Evolutionary conservation across 2,888 invertebrate species (phyloP).

Genomic region (Trilocha varians): DNA sequence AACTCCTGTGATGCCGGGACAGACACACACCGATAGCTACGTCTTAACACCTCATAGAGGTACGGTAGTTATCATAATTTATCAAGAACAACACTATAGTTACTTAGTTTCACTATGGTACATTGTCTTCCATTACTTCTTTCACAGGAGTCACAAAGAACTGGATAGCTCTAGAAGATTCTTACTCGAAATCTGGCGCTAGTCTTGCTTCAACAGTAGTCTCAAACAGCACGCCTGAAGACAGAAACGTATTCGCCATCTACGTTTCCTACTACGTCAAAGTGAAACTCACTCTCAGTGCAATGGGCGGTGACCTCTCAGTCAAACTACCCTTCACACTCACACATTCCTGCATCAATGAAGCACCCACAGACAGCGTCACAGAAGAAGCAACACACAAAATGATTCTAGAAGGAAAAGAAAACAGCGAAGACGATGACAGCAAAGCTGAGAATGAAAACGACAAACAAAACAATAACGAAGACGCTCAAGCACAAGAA

Average conservation of each 20-base stretch:
- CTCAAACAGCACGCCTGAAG: slow-evolving; percentile 75
- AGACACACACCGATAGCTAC: slow-evolving; percentile 76
- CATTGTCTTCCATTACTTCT: slow-evolving; percentile 1
- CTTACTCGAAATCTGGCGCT: slow-evolving; percentile 80
- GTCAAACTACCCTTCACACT: slow-evolving; percentile 86
- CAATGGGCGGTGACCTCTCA: slow-evolving; percentile 86
- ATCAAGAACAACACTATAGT: too few species aligned
- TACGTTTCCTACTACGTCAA: slow-evolving; percentile 94
- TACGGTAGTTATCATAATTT: too few species aligned
- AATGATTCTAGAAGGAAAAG: slow-evolving; percentile 63
- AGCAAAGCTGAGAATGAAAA: slow-evolving; percentile 45
- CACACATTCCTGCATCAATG: slow-evolving; percentile 80
- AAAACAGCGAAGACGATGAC: slow-evolving; percentile 59
- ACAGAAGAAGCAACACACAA: slow-evolving; percentile 63
- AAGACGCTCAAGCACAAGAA: slow-evolving; percentile 31
- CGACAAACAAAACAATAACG: slow-evolving; percentile 53
- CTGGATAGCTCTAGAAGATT: slow-evolving; percentile 93
- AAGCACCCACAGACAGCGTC: slow-evolving; percentile 72
- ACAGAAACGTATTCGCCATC: slow-evolving; percentile 90
- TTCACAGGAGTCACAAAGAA: slow-evolving; percentile 85
- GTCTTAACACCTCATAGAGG: slow-evolving; percentile 78
- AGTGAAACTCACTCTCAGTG: slow-evolving; percentile 85
- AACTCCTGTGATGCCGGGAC: slow-evolving; percentile 78
- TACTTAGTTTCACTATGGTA: not conserved
- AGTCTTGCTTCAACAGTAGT: slow-evolving; percentile 76